Conservation (phyloP, 2,888 invertebrate genomes). For the Meganola albula region DNA sequence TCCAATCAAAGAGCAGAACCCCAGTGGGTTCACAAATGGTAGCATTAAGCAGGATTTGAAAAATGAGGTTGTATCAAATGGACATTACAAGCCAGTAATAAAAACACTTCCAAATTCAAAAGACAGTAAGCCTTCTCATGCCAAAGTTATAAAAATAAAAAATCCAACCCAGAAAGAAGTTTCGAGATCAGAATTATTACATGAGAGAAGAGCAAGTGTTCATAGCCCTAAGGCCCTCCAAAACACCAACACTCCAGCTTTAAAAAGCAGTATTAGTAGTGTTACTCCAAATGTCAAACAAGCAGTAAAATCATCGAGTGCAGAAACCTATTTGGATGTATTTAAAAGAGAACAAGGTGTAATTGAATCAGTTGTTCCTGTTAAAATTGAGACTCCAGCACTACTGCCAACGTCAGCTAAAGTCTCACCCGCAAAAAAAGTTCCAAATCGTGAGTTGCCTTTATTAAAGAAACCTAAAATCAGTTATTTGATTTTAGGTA, state of each 20-base stretch:
- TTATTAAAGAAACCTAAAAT: too few species aligned
- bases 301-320: constrained; percentile 33
- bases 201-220: constrained; percentile 40
- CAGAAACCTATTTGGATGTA: constrained; percentile 69
- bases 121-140: constrained; percentile 46
- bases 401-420: constrained; percentile 31
- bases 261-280: constrained; percentile 62
- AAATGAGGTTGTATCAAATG: constrained; percentile 50
- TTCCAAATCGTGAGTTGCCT: constrained; percentile 33
- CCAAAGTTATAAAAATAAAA: constrained; percentile 59
- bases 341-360: constrained; percentile 68
- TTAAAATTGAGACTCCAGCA: constrained; percentile 46
- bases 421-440: constrained; percentile 48
- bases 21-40: constrained; percentile 53
- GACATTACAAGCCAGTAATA: constrained; percentile 44
- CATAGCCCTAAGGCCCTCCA: constrained; percentile 46
- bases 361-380: constrained; percentile 34
- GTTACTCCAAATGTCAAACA: constrained; percentile 43
- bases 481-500: too few species aligned
- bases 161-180: constrained; percentile 41
- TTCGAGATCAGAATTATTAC: constrained; percentile 35
- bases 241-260: constrained; percentile 32
- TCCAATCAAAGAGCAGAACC: constrained; percentile 52
- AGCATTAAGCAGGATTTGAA: constrained; percentile 48
- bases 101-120: constrained; percentile 28